phyloP scores from a whole-genome alignment of 2,888 invertebrate species.

The Tenthredo mesomela region DNA sequence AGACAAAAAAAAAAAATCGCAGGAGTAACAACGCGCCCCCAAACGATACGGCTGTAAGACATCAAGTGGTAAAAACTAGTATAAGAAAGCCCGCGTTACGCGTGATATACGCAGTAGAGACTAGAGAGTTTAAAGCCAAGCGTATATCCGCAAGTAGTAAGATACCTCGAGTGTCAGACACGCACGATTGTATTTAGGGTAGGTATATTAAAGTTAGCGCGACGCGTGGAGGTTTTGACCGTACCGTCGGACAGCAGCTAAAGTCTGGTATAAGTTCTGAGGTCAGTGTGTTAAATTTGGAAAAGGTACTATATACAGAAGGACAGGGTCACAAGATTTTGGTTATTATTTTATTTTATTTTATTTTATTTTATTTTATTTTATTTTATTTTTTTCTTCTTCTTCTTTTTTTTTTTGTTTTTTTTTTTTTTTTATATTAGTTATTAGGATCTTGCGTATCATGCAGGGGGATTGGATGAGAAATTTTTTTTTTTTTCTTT shows the following conservation, averaged over 20 bases:
- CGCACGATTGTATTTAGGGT: background rate
- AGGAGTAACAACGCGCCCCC: background rate
- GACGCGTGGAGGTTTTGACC: background rate
- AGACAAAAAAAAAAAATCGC: background rate
- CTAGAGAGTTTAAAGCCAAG: background rate
- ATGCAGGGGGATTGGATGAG: too few relatives aligned
- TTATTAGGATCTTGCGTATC: too few relatives aligned
- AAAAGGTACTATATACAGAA: background rate
- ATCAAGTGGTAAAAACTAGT: background rate
- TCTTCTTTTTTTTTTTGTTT: too few relatives aligned
- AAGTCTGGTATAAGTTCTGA: background rate
- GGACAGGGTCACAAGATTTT: too few relatives aligned
- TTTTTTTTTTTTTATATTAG: too few relatives aligned
- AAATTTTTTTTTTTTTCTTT: too few relatives aligned
- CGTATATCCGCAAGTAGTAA: conserved; percentile 4
- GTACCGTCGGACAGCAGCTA: conserved; percentile 28
- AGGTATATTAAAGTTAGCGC: background rate
- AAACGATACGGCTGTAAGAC: background rate
- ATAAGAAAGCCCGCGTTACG: background rate
- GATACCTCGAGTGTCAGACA: conserved; percentile 26
- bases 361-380: too few relatives aligned
- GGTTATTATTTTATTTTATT: too few relatives aligned
- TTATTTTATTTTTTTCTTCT: too few relatives aligned
- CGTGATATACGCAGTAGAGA: too few relatives aligned
- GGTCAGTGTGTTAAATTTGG: background rate